These are phyloP conservation scores for Callocephalon fimbriatum DNA, from an alignment of 2,113 vertebrate genomes.

Conservation along the genomic window DNA sequence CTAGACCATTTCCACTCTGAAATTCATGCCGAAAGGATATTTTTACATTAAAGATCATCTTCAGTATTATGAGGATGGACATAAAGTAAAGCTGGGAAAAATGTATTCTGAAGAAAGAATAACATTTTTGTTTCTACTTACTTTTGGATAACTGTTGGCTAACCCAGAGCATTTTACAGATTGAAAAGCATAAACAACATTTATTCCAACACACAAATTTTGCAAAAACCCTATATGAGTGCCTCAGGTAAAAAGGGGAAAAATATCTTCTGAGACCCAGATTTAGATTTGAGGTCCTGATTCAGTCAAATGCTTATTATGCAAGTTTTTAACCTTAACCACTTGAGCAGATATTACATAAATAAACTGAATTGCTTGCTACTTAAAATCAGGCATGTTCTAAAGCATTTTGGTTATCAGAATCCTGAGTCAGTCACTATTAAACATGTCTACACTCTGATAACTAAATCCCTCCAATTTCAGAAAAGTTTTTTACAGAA, in stretches of 20 bases:
- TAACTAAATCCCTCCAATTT: neutral
- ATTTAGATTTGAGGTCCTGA: neutral
- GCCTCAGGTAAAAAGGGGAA: accelerated
- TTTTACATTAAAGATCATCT: neutral
- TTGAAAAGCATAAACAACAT: neutral
- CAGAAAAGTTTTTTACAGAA: neutral
- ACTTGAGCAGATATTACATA: neutral
- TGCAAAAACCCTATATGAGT: neutral
- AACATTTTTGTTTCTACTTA: neutral
- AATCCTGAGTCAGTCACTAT: neutral
- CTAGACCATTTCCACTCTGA: neutral
- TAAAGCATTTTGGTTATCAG: neutral
- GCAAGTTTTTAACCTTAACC: neutral
- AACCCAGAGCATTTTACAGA: neutral
- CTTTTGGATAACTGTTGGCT: neutral
- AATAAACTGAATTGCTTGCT: neutral
- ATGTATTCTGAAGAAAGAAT: neutral
- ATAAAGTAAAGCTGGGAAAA: neutral
- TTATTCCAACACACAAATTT: neutral
- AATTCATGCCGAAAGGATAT: neutral
- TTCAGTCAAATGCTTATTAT: neutral
- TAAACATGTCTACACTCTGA: neutral
- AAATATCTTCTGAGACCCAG: neutral
- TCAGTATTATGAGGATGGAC: neutral
- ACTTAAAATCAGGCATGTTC: neutral